phyloP scores from a whole-genome alignment of 2,888 invertebrate genomes.

The Cyclophora punctaria region DNA sequence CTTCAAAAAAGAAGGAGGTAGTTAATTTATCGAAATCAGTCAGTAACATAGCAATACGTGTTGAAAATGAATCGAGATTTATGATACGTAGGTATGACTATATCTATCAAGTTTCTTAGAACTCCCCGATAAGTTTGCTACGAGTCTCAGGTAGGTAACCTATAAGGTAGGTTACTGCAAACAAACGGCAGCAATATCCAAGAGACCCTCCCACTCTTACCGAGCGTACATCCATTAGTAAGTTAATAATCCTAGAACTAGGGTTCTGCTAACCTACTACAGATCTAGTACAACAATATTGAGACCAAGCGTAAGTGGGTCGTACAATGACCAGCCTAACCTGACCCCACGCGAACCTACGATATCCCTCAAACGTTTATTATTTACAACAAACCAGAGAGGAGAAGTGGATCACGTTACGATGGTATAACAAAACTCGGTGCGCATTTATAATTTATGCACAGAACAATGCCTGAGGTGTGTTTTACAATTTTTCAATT shows the following conservation, averaged over 20 bases:
- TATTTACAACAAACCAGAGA: constrained; percentile 26
- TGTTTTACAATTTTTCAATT: constrained; percentile 55
- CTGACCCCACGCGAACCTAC: constrained; percentile 39
- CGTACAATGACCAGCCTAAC: constrained; percentile 38
- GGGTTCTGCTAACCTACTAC: constrained; percentile 43
- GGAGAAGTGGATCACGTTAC: constrained; percentile 31
- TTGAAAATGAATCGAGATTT: too few species aligned
- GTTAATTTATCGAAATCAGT: too few species aligned
- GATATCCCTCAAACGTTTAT: constrained; percentile 27
- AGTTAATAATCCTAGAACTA: constrained; percentile 51
- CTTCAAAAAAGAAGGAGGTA: too few species aligned
- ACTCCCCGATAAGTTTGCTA: too few species aligned
- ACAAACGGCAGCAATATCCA: too few species aligned
- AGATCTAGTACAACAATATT: constrained; percentile 61
- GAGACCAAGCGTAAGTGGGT: constrained; percentile 59
- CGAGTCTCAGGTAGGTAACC: too few species aligned
- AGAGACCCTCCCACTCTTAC: constrained; percentile 2
- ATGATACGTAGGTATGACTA: too few species aligned
- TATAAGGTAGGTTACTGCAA: too few species aligned
- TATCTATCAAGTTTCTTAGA: too few species aligned
- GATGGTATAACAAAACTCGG: constrained; percentile 42
- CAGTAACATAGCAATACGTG: too few species aligned
- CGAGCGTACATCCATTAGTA: constrained; percentile 29
- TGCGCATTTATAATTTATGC: constrained; percentile 65
- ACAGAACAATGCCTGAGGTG: constrained; percentile 57